Evolutionary conservation across 2,888 invertebrate genomes (phyloP).

Genomic region (Ichneumoninae sp.): DNA sequence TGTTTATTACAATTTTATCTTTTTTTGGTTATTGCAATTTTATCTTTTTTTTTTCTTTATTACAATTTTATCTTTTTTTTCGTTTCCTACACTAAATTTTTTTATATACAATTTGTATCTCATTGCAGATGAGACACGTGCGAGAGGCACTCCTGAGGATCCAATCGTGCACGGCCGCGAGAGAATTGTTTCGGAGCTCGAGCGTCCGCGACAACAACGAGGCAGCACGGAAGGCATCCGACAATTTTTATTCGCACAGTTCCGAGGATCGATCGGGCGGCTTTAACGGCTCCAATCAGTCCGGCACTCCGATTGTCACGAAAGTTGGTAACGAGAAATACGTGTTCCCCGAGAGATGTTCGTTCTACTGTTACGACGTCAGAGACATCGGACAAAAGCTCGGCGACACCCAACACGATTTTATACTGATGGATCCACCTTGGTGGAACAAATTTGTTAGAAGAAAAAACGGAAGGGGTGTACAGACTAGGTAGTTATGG

Average conservation of each 20-base stretch:
- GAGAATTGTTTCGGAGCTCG: slow-evolving; percentile 73
- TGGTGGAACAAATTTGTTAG: slow-evolving; percentile 98
- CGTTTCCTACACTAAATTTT: neutral
- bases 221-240: slow-evolving; percentile 81
- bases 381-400: slow-evolving; percentile 86
- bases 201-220: slow-evolving; percentile 79
- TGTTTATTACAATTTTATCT: neutral
- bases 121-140: slow-evolving; percentile 78
- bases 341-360: slow-evolving; percentile 89
- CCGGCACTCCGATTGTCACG: slow-evolving; percentile 85
- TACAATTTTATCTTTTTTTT: neutral
- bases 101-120: slow-evolving; percentile 11
- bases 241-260: slow-evolving; percentile 83
- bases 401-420: slow-evolving; percentile 88
- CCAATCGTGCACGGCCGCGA: slow-evolving; percentile 70
- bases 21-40: too few species aligned
- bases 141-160: slow-evolving; percentile 74
- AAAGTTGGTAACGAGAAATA: slow-evolving; percentile 85
- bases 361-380: slow-evolving; percentile 89
- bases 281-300: slow-evolving; percentile 87
- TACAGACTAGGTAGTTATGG: slow-evolving; percentile 86
- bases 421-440: slow-evolving; percentile 96
- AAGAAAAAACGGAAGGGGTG: slow-evolving; percentile 88
- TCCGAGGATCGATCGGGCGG: slow-evolving; percentile 75
- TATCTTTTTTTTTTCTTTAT: too few species aligned